Conservation (phyloP, 1,140 invertebrate genomes). For the Drosophila bipectinata region DNA sequence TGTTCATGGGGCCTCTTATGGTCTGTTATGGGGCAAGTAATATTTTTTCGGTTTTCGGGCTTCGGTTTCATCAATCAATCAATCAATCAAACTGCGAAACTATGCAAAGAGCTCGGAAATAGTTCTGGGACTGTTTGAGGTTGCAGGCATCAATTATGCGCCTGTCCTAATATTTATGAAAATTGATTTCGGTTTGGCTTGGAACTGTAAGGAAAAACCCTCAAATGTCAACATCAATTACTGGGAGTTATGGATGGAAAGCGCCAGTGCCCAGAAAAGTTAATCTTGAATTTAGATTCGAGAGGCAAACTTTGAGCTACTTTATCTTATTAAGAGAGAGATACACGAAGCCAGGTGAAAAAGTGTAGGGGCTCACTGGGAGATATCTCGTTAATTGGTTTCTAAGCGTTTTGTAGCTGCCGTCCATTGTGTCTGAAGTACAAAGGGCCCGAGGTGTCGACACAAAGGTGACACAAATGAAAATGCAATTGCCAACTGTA, state of each 20-base stretch:
- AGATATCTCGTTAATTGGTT: conserved; percentile 68
- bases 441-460: conserved; percentile 66
- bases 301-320: too few relatives aligned
- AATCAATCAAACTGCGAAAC: conserved; percentile 61
- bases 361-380: conserved; percentile 13
- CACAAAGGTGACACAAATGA: conserved; percentile 53
- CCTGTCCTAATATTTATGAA: conserved; percentile 80
- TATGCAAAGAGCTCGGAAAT: conserved; percentile 57
- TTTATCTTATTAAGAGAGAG: background rate
- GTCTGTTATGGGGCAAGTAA: conserved; percentile 26
- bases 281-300: too few relatives aligned
- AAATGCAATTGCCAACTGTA: conserved; percentile 53
- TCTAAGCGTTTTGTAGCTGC: conserved; percentile 61
- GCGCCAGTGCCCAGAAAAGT: background rate
- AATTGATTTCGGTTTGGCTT: conserved; percentile 67
- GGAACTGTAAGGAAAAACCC: conserved; percentile 35
- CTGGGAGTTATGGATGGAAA: conserved; percentile 37
- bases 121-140: conserved; percentile 42
- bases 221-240: conserved; percentile 77
- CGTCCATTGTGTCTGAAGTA: conserved; percentile 44
- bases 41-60: conserved; percentile 11
- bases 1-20: conserved; percentile 19
- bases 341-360: conserved; percentile 48
- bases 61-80: conserved; percentile 55
- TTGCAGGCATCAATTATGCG: conserved; percentile 73